A percentile compares a stretch with the other conserved stretches of the same genome.
These are phyloP conservation scores for Amphiprion percula DNA, from an alignment of 2,113 vertebrate genomes.

Conservation along the genomic window DNA sequence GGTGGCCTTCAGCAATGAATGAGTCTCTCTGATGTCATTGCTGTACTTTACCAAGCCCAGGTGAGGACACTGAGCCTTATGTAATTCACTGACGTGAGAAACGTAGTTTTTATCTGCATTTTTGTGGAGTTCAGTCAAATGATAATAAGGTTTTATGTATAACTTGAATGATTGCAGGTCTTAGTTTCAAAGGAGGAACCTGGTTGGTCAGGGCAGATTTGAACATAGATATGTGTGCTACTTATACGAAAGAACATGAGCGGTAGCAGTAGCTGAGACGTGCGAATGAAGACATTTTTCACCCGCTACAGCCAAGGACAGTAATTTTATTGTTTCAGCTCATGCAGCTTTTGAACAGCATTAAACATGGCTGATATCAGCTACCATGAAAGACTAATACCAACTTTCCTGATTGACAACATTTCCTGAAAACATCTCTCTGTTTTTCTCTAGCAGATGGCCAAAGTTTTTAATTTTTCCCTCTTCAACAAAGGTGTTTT, in stretches of 20 bases:
- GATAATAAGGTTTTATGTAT: background rate
- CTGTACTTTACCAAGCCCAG: constrained; percentile 4
- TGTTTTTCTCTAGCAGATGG: too few species aligned
- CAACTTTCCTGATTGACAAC: too few species aligned
- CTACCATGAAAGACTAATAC: too few species aligned
- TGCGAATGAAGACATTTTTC: background rate
- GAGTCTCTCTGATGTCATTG: constrained; percentile 44
- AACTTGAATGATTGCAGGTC: too few species aligned
- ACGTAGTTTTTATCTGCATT: background rate
- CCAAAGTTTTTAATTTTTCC: too few species aligned
- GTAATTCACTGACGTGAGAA: constrained; percentile 3
- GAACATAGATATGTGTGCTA: background rate
- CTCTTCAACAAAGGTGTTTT: too few species aligned
- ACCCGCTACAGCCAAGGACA: background rate
- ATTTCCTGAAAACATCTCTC: too few species aligned
- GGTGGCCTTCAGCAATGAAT: constrained; percentile 16
- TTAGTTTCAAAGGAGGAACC: background rate
- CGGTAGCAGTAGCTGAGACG: background rate
- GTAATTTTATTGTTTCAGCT: background rate
- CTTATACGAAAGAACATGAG: background rate
- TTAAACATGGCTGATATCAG: too few species aligned
- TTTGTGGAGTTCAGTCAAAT: background rate
- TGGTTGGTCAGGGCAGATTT: background rate
- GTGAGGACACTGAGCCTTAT: background rate
- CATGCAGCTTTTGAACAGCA: background rate